A percentile compares a stretch with the other conserved stretches of the same genome.
These are phyloP conservation scores for Narcine bancroftii DNA, from an alignment of 2,113 vertebrate genomes.

Conservation along the genomic window DNA sequence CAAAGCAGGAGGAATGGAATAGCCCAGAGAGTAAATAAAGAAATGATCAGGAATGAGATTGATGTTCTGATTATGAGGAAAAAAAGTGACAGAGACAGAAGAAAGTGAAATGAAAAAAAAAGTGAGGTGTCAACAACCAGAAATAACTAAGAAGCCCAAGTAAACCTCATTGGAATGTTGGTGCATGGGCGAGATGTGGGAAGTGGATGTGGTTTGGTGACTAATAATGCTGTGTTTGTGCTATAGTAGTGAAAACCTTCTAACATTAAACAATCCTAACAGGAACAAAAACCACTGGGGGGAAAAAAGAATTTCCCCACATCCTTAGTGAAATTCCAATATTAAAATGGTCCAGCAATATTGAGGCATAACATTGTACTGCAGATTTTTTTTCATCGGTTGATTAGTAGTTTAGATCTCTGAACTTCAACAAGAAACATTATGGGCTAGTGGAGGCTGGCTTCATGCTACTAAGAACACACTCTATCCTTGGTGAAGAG, in stretches of 20 bases:
- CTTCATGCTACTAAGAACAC: neutral
- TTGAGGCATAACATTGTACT: neutral
- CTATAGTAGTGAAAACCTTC: neutral
- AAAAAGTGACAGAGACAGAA: neutral
- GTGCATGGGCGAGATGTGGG: neutral
- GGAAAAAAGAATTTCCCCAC: neutral
- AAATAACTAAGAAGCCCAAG: neutral
- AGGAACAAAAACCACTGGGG: too few species aligned
- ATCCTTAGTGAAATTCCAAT: neutral
- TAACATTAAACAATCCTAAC: neutral
- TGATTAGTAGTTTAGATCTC: neutral
- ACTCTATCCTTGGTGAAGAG: neutral
- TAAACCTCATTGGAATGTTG: neutral
- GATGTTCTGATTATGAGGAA: neutral
- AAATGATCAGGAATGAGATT: neutral
- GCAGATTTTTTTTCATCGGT: neutral
- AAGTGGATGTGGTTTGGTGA: slow-evolving; percentile 7
- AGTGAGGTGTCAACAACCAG: neutral
- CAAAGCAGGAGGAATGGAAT: neutral
- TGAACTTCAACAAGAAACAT: neutral
- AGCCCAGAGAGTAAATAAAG: neutral
- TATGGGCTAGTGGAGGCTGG: neutral
- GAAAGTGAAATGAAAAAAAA: neutral
- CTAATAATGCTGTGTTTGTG: neutral
- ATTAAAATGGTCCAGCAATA: neutral